Evolutionary conservation across 1,140 invertebrate species (phyloP).

Genomic region (Heliothis subflexa): DNA sequence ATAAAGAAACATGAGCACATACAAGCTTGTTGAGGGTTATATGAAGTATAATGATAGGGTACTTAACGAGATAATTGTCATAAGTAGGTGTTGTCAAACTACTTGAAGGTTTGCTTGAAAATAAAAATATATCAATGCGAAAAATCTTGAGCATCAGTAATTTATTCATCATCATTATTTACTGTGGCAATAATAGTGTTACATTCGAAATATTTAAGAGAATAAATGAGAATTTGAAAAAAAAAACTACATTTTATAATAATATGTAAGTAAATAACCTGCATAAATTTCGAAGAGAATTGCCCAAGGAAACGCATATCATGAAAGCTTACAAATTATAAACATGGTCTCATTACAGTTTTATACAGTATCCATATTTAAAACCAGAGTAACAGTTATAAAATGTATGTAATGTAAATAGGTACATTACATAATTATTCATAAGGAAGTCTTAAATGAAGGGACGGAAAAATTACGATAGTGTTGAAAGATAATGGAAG

Average conservation of each 20-base stretch:
- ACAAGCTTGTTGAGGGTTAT: not conserved
- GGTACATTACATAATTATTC: not conserved
- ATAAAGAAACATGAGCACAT: not conserved
- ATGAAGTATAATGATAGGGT: slow-evolving; percentile 1
- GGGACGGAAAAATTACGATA: slow-evolving; percentile 33
- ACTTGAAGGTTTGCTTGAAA: slow-evolving; percentile 8
- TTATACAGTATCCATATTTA: not conserved
- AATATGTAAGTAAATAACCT: not conserved
- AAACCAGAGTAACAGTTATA: not conserved
- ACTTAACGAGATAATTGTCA: slow-evolving; percentile 3
- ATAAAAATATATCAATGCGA: not conserved
- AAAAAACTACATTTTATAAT: not conserved
- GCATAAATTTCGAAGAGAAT: no score
- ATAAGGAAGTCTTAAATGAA: slow-evolving; percentile 4
- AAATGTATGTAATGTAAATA: not conserved
- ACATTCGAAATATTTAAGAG: no score
- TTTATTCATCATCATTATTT: not conserved
- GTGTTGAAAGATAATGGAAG: not conserved
- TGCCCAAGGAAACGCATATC: not conserved
- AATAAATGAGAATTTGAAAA: no score
- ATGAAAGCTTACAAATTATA: not conserved
- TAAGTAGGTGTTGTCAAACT: slow-evolving; percentile 1
- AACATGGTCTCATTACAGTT: not conserved
- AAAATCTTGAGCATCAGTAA: not conserved
- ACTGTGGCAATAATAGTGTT: not conserved